Evolutionary conservation across 2,113 vertebrate species (phyloP).

Genomic region (Amazona guildingii): DNA sequence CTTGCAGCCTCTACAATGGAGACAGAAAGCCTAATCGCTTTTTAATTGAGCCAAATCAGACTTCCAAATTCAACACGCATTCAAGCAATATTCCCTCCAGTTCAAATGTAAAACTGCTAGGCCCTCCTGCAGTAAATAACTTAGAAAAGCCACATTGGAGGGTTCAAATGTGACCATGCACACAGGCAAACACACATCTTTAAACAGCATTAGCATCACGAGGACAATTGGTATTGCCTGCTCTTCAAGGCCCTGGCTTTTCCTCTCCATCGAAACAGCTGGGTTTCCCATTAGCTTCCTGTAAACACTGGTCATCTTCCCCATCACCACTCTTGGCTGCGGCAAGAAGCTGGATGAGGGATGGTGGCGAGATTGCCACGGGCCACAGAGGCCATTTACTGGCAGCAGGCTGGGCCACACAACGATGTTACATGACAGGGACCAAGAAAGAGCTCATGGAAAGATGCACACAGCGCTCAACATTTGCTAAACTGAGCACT

Average conservation of each 20-base stretch:
- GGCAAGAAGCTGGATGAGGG: background rate
- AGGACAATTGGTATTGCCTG: background rate
- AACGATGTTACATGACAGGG: background rate
- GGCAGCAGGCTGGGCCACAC: background rate
- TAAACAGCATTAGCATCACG: background rate
- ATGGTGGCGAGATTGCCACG: background rate
- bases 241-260: background rate
- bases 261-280: background rate
- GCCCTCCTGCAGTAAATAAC: background rate
- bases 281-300: background rate
- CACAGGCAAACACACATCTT: background rate
- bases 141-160: background rate
- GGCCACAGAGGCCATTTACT: background rate
- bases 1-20: slow-evolving; percentile 28
- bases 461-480: background rate
- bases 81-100: slow-evolving; percentile 10
- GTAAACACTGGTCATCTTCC: background rate
- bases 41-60: slow-evolving; percentile 53
- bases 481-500: background rate
- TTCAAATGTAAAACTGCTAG: background rate
- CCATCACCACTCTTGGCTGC: background rate
- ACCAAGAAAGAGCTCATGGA: background rate
- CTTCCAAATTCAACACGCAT: slow-evolving; percentile 47
- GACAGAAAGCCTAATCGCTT: slow-evolving; percentile 61
- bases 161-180: background rate